Evolutionary conservation across 2,113 vertebrate species (phyloP), one percentile per base, ranked within the genome.

Genomic region (Rhinopomastus cyanomelas): DNA sequence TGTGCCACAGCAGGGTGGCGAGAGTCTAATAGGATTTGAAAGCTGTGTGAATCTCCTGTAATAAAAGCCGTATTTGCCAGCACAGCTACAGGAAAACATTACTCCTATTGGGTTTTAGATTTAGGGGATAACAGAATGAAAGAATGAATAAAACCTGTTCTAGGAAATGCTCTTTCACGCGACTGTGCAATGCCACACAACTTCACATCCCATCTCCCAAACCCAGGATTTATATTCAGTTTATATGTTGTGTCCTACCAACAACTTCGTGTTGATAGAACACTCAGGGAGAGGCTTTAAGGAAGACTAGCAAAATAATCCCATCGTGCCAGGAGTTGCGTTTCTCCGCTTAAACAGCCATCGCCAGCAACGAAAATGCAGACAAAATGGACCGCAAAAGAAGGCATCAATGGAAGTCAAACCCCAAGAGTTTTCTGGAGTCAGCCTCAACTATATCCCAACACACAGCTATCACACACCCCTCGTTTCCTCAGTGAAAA

Each of bases 281-380:
- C 92, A 87, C 88, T 88, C 72, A 3, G 27, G 73, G 81, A 49
- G 48, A 90, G 83, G 92, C 77, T 92, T 94, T 89, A 92, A 95
- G 77, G 66, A 81, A 95, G 95, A 95, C 96, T 95, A 96, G 71
- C 66, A 85, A 92, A 95, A 93, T 95, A 94, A 97, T 95, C 90
- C 82, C 91, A 90, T 92, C 87, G 69, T 90, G 85, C 89, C 82
- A 67, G 69, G 87, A 95, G 89, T 44, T 96, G 64, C 81, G 81
- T 94, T 96, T 96, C 81, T 94, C 56, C 62, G 65, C 74, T 91
- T 94, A 94, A 95, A 85, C 2, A 1, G 65, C 74, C 77, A 61
- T 52, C 81, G 74, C 59, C 64, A 74, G 77, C 67, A 86, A 90
- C 17, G 84, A 92, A 90, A 93, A 89, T 4, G 5, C 64, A 69